Evolutionary conservation across 2,113 vertebrate species (phyloP), one percentile per base, ranked within the genome.

Genomic region (Aphelocoma coerulescens): DNA sequence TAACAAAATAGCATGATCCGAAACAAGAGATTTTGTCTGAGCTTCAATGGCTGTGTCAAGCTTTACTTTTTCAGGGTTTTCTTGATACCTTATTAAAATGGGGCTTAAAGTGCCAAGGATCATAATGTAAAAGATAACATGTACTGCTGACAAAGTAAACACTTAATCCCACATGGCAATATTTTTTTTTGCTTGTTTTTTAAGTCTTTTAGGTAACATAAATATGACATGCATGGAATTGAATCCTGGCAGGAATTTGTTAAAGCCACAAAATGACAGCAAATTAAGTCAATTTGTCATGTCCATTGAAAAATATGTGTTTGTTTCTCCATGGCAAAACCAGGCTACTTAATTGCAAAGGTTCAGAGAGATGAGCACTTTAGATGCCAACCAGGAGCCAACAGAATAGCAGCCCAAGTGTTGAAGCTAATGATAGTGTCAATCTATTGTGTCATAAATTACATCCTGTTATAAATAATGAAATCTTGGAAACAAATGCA

Each of bases 381-480:
- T 13, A 76, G 30, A 57, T 95, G 93, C 73, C 85, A 68, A 30
- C 11, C 24, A 23, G 67, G 79, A 95, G 32, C 73, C 26, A 66
- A 39, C 16, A 93, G 88, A 95, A 91, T 78, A 78, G 65, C 73
- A 91, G 80, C n/a, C 37, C n/a, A 51, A 87, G 32, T 0, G 1
- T 65, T 84, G 80, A 89, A 85, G 58, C 74, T 94, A 94, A 95
- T 79, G 88, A 55, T 78, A 82, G 26, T 79, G 91, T 91, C 92
- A 89, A 39, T 92, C 92, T 75, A 75, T 92, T 91, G 66, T 95
- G 61, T 89, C 73, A 93, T 73, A 97, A 96, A 96, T 96, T 96
- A 95, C 61, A 97, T 87, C 83, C 92, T 95, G 65, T 65, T 95
- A 81, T 66, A 89, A 92, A 96, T 96, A 93, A 95, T 96, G 86